Percentiles rank a stretch among this genome's conserved stretches.
Conservation (phyloP, 2,888 invertebrate genomes). For the Caenorhabditis sp. region DNA sequence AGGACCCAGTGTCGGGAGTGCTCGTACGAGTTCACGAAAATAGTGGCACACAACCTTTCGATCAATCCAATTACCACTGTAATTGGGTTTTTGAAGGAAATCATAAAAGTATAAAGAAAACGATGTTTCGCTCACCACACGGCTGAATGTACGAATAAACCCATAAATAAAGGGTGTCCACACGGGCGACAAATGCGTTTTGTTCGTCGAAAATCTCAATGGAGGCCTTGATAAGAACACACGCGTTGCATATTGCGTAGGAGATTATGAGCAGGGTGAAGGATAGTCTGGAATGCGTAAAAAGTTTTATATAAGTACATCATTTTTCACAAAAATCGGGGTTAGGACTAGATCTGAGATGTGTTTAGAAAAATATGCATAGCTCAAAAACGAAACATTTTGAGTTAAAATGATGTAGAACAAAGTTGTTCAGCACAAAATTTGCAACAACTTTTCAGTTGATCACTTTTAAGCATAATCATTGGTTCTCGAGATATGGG, state of each 20-base stretch:
- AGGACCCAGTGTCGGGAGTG: constrained; percentile 50
- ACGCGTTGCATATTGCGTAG: constrained; percentile 46
- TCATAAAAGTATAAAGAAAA: not conserved
- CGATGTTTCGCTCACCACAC: constrained; percentile 29
- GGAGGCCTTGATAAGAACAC: constrained; percentile 30
- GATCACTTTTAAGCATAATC: too few relatives aligned
- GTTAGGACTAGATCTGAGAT: too few relatives aligned
- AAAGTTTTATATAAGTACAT: not conserved
- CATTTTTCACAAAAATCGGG: too few relatives aligned
- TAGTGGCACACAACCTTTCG: constrained; percentile 56
- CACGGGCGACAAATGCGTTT: not conserved
- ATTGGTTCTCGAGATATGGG: too few relatives aligned
- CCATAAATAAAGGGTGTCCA: constrained; percentile 40
- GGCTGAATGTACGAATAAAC: constrained; percentile 60
- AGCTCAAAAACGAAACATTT: not conserved
- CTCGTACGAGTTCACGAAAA: constrained; percentile 55
- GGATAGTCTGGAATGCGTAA: constrained; percentile 43
- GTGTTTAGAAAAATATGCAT: too few relatives aligned
- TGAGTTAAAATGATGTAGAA: not conserved
- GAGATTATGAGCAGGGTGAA: constrained; percentile 43
- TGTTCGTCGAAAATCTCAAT: constrained; percentile 27
- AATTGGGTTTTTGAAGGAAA: too few relatives aligned
- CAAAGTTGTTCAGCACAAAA: too few relatives aligned
- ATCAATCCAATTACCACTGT: constrained; percentile 59
- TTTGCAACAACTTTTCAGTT: too few relatives aligned